phyloP scores from a whole-genome alignment of 2,888 invertebrate species.

The Clivina fossor region DNA sequence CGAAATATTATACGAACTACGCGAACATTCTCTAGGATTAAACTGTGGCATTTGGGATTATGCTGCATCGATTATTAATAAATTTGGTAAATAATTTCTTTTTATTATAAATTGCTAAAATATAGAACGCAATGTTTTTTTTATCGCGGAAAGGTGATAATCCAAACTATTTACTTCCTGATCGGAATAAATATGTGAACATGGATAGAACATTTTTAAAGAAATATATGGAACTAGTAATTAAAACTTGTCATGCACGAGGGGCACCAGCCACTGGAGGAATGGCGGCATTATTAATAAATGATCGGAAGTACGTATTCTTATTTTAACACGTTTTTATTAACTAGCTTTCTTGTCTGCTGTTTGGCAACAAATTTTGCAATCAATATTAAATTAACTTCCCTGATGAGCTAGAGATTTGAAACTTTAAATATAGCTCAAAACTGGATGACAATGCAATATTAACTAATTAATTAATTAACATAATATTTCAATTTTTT shows the following conservation, averaged over 20 bases:
- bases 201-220: constrained; percentile 66
- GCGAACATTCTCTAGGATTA: constrained; percentile 67
- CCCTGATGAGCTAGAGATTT: too few relatives aligned
- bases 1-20: constrained; percentile 66
- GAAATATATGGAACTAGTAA: constrained; percentile 63
- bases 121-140: constrained; percentile 11
- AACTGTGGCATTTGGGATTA: constrained; percentile 80
- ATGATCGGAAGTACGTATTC: too few relatives aligned
- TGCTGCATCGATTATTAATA: constrained; percentile 65
- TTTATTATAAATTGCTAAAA: constrained; percentile 8
- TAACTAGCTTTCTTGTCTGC: too few relatives aligned
- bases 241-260: constrained; percentile 61
- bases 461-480: too few relatives aligned
- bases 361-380: too few relatives aligned
- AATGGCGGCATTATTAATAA: constrained; percentile 65
- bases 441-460: too few relatives aligned
- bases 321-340: too few relatives aligned
- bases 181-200: constrained; percentile 67
- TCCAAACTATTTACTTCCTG: constrained; percentile 64
- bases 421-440: too few relatives aligned
- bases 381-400: too few relatives aligned
- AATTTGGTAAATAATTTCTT: constrained; percentile 60
- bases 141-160: constrained; percentile 53
- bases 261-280: constrained; percentile 68
- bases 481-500: constrained; percentile 47